These are phyloP conservation scores for Rhamnusium bicolor DNA, from an alignment of 2,888 invertebrate species.

Conservation along the genomic window DNA sequence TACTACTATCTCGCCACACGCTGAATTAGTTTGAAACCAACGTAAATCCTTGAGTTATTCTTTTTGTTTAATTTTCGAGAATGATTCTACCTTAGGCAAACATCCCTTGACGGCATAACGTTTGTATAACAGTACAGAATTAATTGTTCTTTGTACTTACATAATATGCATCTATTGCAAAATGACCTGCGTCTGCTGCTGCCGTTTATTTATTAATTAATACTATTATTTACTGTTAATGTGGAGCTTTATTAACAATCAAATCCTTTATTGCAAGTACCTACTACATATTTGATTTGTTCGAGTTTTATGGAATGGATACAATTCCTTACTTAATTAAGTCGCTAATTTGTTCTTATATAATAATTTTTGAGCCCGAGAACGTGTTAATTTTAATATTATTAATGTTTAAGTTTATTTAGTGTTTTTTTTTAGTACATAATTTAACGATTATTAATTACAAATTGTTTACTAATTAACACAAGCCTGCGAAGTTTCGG, in stretches of 20 bases:
- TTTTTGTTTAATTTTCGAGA: neutral
- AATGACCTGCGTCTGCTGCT: conserved; percentile 26
- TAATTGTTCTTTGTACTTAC: conserved; percentile 33
- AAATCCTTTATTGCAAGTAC: neutral
- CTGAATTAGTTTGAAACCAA: too few relatives aligned
- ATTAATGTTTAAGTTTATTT: neutral
- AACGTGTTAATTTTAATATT: conserved; percentile 13
- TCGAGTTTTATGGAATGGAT: conserved; percentile 3
- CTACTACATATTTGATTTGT: too few relatives aligned
- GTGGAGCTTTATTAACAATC: conserved; percentile 3
- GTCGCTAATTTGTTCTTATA: neutral
- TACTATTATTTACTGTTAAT: conserved; percentile 11
- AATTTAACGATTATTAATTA: too few relatives aligned
- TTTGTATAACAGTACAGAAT: conserved; percentile 26
- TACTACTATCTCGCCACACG: too few relatives aligned
- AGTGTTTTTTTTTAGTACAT: neutral
- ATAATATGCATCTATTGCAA: conserved; percentile 32
- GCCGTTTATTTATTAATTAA: conserved; percentile 29
- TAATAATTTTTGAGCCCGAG: neutral
- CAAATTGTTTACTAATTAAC: too few relatives aligned
- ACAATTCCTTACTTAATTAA: conserved; percentile 1
- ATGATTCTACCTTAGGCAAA: neutral
- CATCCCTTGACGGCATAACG: conserved; percentile 1
- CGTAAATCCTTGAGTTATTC: too few relatives aligned
- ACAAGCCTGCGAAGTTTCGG: too few relatives aligned